Percentiles rank a stretch among this genome's conserved stretches.
Evolutionary conservation across 1,140 invertebrate genomes (phyloP).

Genomic region (Micrasema minimum): DNA sequence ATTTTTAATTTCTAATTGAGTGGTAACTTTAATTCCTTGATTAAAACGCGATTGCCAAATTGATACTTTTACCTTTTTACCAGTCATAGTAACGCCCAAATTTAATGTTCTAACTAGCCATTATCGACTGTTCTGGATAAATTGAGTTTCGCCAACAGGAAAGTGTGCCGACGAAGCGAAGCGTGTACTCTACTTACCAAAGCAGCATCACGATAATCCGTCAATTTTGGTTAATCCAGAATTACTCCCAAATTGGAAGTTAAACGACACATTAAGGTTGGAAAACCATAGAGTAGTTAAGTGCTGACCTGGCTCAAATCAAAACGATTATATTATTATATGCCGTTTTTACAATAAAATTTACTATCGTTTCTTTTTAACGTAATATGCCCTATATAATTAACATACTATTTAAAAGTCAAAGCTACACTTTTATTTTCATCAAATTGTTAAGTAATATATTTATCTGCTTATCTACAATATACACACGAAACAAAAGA

Average conservation of each 20-base stretch:
- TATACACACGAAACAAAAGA: no score
- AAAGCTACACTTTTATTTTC: no score
- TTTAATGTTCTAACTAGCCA: neutral
- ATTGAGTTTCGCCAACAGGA: slow-evolving; percentile 13
- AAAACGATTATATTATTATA: no score
- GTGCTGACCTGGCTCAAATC: no score
- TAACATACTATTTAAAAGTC: no score
- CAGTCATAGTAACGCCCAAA: slow-evolving; percentile 14
- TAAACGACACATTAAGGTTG: no score
- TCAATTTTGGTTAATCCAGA: slow-evolving; percentile 7
- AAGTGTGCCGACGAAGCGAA: neutral
- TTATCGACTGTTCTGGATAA: slow-evolving; percentile 10
- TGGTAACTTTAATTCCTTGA: neutral
- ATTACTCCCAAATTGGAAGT: neutral
- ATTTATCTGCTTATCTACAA: no score
- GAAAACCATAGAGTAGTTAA: no score
- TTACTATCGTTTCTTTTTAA: no score
- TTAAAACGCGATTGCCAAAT: neutral
- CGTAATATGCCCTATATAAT: no score
- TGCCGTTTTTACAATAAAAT: no score
- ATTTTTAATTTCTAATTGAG: neutral
- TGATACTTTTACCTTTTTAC: slow-evolving; percentile 8
- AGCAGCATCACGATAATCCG: neutral
- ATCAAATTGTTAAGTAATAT: no score
- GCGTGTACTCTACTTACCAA: neutral